Percentiles rank a stretch among this genome's conserved stretches.
phyloP scores from a whole-genome alignment of 2,113 vertebrate genomes.

The Sceloporus undulatus region DNA sequence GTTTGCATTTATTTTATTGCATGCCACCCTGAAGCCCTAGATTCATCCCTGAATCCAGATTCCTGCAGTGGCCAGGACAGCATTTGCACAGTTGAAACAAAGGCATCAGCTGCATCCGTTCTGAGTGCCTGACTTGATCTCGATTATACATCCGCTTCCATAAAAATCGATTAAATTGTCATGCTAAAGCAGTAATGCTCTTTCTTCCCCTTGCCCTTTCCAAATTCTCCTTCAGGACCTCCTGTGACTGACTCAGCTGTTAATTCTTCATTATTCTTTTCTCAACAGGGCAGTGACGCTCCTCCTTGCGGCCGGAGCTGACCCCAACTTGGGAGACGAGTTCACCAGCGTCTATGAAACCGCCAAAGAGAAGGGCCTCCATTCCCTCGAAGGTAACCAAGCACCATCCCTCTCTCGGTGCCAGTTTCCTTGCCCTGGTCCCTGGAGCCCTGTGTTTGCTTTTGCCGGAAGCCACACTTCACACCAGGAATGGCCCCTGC shows the following conservation, averaged over 20 bases:
- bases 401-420: fast-evolving
- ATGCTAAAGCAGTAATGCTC: too few relatives aligned
- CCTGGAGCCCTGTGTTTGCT: background rate
- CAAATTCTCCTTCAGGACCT: background rate
- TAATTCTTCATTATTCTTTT: slow-evolving; percentile 32
- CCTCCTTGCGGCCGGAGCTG: slow-evolving; percentile 87
- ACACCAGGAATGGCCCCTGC: too few relatives aligned
- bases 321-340: slow-evolving; percentile 91
- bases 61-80: too few relatives aligned
- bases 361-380: slow-evolving; percentile 90
- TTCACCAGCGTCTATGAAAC: slow-evolving; percentile 95
- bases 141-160: too few relatives aligned
- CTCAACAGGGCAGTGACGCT: slow-evolving; percentile 85
- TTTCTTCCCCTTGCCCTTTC: background rate
- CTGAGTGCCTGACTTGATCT: too few relatives aligned
- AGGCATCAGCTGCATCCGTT: too few relatives aligned
- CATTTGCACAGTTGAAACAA: too few relatives aligned
- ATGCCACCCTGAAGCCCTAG: too few relatives aligned
- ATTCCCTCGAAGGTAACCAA: slow-evolving; percentile 92
- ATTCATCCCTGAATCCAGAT: too few relatives aligned
- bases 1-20: too few relatives aligned
- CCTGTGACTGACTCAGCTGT: background rate
- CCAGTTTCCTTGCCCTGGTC: too few relatives aligned
- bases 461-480: background rate
- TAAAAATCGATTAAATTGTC: too few relatives aligned